phyloP scores from a whole-genome alignment of 1,140 invertebrate genomes.

The Conus ventricosus region DNA sequence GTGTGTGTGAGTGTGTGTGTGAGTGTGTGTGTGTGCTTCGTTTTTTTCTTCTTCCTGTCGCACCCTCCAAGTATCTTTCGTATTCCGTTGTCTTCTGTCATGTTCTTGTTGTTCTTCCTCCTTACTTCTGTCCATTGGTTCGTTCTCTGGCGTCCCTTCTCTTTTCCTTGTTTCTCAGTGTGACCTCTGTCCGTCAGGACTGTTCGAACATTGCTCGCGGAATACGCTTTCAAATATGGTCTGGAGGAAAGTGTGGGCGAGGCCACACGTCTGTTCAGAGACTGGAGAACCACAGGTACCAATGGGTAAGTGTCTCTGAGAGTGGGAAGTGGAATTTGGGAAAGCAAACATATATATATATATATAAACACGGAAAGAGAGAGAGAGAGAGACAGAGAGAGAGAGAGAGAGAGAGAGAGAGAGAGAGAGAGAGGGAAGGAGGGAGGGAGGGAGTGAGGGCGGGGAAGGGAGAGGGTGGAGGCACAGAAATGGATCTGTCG shows the following conservation, averaged over 20 bases:
- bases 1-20: too few species aligned
- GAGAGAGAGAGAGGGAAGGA: neutral
- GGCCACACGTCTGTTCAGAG: constrained; percentile 52
- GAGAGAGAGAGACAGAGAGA: neutral
- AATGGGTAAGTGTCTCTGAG: constrained; percentile 51
- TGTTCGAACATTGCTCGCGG: constrained; percentile 35
- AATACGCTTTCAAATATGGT: constrained; percentile 48
- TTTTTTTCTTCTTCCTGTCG: neutral
- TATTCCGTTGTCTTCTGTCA: too few species aligned
- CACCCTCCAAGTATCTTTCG: too few species aligned
- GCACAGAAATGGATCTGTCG: neutral
- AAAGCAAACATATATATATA: neutral
- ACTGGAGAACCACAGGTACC: constrained; percentile 64
- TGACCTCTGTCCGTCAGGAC: constrained; percentile 30
- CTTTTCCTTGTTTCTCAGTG: too few species aligned
- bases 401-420: neutral
- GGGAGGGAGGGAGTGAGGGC: neutral
- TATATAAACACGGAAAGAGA: too few species aligned
- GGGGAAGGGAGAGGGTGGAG: neutral
- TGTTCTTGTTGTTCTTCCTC: neutral
- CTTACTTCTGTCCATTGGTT: too few species aligned
- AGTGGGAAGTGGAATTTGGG: neutral
- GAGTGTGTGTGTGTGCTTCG: neutral
- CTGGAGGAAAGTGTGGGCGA: constrained; percentile 60
- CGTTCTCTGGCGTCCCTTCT: too few species aligned